phyloP scores from a whole-genome alignment of 2,888 invertebrate species.

The Euspilapteryx auroguttella region DNA sequence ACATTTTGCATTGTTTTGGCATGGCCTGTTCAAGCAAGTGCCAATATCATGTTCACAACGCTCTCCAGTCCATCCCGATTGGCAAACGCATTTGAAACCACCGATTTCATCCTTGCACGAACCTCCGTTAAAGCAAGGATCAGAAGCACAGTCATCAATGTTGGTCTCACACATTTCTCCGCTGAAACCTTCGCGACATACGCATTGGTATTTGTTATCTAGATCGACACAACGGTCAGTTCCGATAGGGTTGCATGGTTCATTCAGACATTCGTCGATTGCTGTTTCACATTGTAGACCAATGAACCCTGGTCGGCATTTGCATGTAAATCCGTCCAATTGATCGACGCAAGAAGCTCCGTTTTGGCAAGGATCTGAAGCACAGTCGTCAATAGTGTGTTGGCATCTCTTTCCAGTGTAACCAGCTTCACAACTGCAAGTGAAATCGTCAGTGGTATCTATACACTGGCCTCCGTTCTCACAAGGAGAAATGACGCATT shows the following conservation, averaged over 20 bases:
- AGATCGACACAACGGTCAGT: slow-evolving; percentile 88
- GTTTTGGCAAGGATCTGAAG: slow-evolving; percentile 87
- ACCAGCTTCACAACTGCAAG: slow-evolving; percentile 91
- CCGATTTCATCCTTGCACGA: slow-evolving; percentile 85
- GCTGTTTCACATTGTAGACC: slow-evolving; percentile 93
- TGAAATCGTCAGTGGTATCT: slow-evolving; percentile 81
- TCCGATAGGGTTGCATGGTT: slow-evolving; percentile 88
- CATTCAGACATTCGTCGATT: slow-evolving; percentile 88
- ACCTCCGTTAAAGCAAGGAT: slow-evolving; percentile 88
- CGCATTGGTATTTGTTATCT: slow-evolving; percentile 84
- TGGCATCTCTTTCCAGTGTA: slow-evolving; percentile 93
- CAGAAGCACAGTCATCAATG: slow-evolving; percentile 82
- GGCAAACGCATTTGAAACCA: slow-evolving; percentile 79
- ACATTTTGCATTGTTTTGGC: slow-evolving; percentile 90
- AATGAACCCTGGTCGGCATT: slow-evolving; percentile 90
- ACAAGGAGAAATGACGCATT: slow-evolving; percentile 87
- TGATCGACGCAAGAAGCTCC: slow-evolving; percentile 87
- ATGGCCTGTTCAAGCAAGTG: slow-evolving; percentile 82
- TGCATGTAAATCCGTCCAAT: slow-evolving; percentile 88
- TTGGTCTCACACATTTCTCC: slow-evolving; percentile 85
- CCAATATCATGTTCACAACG: slow-evolving; percentile 88
- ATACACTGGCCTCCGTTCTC: slow-evolving; percentile 90
- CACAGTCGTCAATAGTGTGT: slow-evolving; percentile 91
- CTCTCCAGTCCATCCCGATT: slow-evolving; percentile 83
- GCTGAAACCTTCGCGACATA: slow-evolving; percentile 86